phyloP scores from a whole-genome alignment of 37 sponge, comb jelly and placozoan genomes.

The Petrosia ficiformis region DNA sequence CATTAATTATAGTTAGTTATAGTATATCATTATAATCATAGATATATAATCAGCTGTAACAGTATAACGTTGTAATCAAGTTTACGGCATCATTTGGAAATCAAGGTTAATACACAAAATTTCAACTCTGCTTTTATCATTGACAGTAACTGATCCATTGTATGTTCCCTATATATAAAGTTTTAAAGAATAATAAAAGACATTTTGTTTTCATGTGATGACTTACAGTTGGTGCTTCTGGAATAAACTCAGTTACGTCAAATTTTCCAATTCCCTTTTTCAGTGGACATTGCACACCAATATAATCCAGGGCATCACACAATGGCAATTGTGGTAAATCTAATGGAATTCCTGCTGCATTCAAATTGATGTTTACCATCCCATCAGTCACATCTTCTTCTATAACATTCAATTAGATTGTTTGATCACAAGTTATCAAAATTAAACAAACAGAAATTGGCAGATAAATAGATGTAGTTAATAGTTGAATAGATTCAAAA shows the following conservation, averaged over 20 bases:
- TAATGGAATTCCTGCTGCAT: slow-evolving; percentile 2
- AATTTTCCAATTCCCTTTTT: background rate
- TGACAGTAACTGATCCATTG: slow-evolving; percentile 27
- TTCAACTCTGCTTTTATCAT: slow-evolving; percentile 50
- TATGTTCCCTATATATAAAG: slow-evolving; percentile 31
- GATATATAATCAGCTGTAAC: no score
- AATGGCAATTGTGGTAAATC: background rate
- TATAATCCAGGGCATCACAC: background rate
- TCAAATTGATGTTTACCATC: background rate
- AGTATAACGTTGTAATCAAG: no score
- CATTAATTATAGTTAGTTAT: no score
- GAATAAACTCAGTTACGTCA: no score
- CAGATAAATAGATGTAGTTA: no score
- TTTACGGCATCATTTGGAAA: slow-evolving; percentile 18
- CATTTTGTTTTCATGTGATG: background rate
- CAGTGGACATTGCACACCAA: background rate
- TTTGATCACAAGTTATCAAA: background rate
- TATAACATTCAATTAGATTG: slow-evolving; percentile 6
- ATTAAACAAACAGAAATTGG: background rate
- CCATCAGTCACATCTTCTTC: slow-evolving; percentile 10
- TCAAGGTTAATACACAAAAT: slow-evolving; percentile 48
- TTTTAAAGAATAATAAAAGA: background rate
- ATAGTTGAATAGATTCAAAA: no score
- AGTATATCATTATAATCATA: no score
- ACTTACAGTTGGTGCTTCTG: slow-evolving; percentile 7